A percentile compares a stretch with the other conserved stretches of the same genome.
phyloP scores from a whole-genome alignment of 1,140 invertebrate genomes.

The Meloidogyne chitwoodi region DNA sequence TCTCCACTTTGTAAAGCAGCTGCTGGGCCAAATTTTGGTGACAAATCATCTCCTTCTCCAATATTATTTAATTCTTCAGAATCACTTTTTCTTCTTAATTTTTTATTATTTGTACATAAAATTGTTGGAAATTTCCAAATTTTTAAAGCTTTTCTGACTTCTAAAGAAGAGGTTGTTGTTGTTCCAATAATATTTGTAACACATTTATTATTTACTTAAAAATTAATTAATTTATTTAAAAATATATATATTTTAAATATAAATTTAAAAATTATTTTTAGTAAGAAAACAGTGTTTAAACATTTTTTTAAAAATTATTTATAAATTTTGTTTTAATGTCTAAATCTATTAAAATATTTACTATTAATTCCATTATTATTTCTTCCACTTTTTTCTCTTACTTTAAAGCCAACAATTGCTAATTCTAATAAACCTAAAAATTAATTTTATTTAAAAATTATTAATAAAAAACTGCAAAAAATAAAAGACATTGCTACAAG shows the following conservation, averaged over 20 bases:
- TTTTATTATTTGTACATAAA: background rate
- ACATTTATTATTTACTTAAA: background rate
- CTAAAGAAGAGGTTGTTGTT: background rate
- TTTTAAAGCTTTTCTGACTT: background rate
- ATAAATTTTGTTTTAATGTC: too few relatives aligned
- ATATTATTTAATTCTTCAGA: background rate
- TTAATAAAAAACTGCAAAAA: conserved; percentile 18
- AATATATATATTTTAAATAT: too few relatives aligned
- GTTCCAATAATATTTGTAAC: too few relatives aligned
- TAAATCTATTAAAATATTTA: background rate
- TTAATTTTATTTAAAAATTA: background rate
- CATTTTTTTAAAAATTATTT: too few relatives aligned
- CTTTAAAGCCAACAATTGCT: conserved; percentile 23
- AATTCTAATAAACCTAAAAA: conserved; percentile 24
- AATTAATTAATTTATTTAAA: too few relatives aligned
- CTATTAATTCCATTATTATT: background rate
- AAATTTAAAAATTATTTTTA: too few relatives aligned
- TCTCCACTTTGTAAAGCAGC: conserved; percentile 8
- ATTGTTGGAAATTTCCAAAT: background rate
- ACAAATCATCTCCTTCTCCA: background rate
- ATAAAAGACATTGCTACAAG: conserved; percentile 21
- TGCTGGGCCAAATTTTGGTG: conserved; percentile 4
- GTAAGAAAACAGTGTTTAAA: too few relatives aligned
- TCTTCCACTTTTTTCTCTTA: conserved; percentile 7
- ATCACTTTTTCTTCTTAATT: conserved; percentile 4